Base-by-base conservation (phyloP, 2,113 vertebrate species). In the Chrysochloris asiatica region DNA sequence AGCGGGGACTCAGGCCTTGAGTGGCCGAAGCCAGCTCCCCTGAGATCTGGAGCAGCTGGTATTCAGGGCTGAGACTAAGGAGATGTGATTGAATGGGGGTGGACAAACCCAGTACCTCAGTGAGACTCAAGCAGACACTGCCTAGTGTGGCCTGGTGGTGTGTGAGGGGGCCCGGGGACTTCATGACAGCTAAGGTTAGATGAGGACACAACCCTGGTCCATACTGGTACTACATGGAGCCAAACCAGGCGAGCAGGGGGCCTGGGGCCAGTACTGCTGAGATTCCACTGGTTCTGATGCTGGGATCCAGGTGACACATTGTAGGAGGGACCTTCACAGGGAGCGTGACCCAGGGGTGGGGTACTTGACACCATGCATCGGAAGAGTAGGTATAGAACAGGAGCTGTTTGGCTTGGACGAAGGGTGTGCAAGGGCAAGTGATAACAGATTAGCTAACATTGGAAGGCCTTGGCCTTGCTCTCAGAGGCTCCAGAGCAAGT, bases 81-180 rank as follows among this genome's bases (percentile, higher is more conserved):
- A 71, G 93, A 91, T 10, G 0, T 82, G 96, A 95, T 8, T 24
- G 93, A 95, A 92, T 83, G 92, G 86, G 94, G 92, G 79, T 89
- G 88, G 92, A 50, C 0, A 54, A 47, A 81, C 77, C 50, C 12
- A 2, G 88, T 79, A 52, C 82, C 78, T 73, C 0, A 6, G 76
- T 8, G 67, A 73, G 59, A 36, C 77, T 67, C 24, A 61, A 22
- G 8, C 45, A 61, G 91, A 24, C 5, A 8, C 41, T 36, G 85
- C 67, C 88, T 59, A 1, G 4, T 24, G 56, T 6, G 56, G 56
- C 22, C 9, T 77, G 33, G 59, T 5, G 1, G 63, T 8, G n/a
- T 4, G 71, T 5, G 69, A 11, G 2, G 38, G 72, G 81, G 63
- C n/a, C 85, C 1, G 0, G 59, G 79, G 43, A 21, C 14, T 3